Evolutionary conservation across 2,888 invertebrate genomes (phyloP), one percentile per base, ranked within the genome.

Genomic region (Sarcophaga caerulescens): DNA sequence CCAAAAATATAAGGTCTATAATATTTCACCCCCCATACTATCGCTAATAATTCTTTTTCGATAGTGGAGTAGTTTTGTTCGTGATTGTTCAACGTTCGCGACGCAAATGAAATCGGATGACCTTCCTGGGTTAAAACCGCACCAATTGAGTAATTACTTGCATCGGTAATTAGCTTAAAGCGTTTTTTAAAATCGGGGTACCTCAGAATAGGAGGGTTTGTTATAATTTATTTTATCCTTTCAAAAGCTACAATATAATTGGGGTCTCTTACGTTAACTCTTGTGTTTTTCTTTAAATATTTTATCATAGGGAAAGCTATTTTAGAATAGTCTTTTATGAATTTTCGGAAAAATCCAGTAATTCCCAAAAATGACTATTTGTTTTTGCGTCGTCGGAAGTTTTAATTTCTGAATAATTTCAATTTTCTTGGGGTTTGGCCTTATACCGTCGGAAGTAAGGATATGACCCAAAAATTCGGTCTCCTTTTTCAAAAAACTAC

Each of bases 31-130:
- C 85, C 88, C 84, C 88, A 88, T 1, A 90, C 83, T 6, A 90
- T 89, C 1, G 89, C 88, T 57, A 91, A 65, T 1, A 92, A 69
- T 88, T 92, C 91, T 63, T 91, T 91, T 77, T 92, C 91, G 10
- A 91, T 89, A 0, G 89, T 88, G 1, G 85, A 84, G 52, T 90
- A 90, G 57, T 88, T 89, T 10, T 12, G 63, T 85, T 90, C 89
- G 0, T 88, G 76, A 21, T 70, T 45, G 23, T 79, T 87, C 77
- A 87, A 75, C 2, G 88, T 90, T 85, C 91, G 21, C 23, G 65
- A 65, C 8, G 75, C 65, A 62, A 25, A 71, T 25, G 21, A 21
- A 25, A 57, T 11, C 52, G 21, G 70, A 6, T 57, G 70, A 17
- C 57, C 25, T 57, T 71, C 57, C n/a, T 71, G 25, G n/a, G 52